Conservation (phyloP, 2,113 vertebrate species). For the Cheilinus undulatus region DNA sequence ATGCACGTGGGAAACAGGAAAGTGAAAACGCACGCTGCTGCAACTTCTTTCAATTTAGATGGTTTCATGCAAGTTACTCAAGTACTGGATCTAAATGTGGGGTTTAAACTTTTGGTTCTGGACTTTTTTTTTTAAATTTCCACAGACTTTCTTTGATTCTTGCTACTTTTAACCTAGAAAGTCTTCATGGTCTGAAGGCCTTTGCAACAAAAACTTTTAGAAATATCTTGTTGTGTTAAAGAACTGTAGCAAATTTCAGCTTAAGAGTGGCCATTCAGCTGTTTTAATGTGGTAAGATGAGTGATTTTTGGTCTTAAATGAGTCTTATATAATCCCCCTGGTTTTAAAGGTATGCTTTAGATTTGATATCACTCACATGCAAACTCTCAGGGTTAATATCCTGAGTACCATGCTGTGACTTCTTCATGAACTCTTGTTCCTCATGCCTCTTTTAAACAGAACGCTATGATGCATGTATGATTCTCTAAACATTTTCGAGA, state of each 20-base stretch:
- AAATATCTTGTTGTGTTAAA: too few species aligned
- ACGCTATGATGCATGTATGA: background rate
- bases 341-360: too few species aligned
- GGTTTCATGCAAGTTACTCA: constrained; percentile 30
- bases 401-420: background rate
- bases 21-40: constrained; percentile 44
- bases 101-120: background rate
- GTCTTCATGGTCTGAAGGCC: too few species aligned
- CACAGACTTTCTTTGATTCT: background rate
- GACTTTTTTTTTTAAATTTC: background rate
- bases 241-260: too few species aligned
- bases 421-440: background rate
- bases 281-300: too few species aligned
- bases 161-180: too few species aligned
- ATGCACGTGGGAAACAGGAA: constrained; percentile 46
- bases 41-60: constrained; percentile 29
- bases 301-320: too few species aligned
- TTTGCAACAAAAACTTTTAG: too few species aligned
- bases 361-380: background rate
- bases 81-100: background rate
- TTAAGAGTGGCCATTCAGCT: too few species aligned
- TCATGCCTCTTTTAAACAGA: background rate
- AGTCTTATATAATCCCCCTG: too few species aligned
- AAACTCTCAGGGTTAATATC: background rate
- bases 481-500: background rate